Percentiles rank a stretch among this genome's conserved stretches.
phyloP scores from a whole-genome alignment of 2,797 vertebrate genomes.

The Loriculus beryllinus region DNA sequence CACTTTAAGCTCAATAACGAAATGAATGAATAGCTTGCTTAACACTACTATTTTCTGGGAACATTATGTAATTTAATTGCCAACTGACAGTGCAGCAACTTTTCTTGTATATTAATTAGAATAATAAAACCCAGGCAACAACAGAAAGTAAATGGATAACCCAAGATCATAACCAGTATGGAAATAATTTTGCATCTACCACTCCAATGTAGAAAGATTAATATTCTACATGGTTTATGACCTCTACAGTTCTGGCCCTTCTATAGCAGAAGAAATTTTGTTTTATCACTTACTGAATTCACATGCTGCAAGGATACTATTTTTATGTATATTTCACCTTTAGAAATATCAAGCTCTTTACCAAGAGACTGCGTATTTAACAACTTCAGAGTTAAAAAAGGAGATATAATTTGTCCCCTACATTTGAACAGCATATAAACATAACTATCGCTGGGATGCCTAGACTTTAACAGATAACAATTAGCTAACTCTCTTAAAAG shows the following conservation, averaged over 20 bases:
- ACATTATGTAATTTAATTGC: background rate
- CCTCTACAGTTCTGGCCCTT: background rate
- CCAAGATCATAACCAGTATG: background rate
- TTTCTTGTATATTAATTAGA: background rate
- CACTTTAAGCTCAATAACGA: background rate
- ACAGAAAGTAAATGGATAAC: background rate
- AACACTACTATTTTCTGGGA: background rate
- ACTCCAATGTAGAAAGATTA: background rate
- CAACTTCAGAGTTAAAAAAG: background rate
- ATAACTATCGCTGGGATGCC: background rate
- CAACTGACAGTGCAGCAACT: background rate
- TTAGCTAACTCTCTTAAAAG: background rate
- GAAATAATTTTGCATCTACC: background rate
- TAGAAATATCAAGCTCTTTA: background rate
- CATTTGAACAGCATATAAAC: background rate
- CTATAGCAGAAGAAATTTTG: background rate
- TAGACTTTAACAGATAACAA: background rate
- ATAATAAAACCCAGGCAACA: background rate
- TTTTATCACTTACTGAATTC: background rate
- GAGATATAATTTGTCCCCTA: background rate
- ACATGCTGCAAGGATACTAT: background rate
- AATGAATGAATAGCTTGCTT: background rate
- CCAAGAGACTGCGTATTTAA: background rate
- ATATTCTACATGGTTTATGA: background rate
- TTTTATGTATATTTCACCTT: background rate